These are phyloP conservation scores for Polyploca ridens DNA, from an alignment of 2,888 invertebrate genomes.

Conservation along the genomic window DNA sequence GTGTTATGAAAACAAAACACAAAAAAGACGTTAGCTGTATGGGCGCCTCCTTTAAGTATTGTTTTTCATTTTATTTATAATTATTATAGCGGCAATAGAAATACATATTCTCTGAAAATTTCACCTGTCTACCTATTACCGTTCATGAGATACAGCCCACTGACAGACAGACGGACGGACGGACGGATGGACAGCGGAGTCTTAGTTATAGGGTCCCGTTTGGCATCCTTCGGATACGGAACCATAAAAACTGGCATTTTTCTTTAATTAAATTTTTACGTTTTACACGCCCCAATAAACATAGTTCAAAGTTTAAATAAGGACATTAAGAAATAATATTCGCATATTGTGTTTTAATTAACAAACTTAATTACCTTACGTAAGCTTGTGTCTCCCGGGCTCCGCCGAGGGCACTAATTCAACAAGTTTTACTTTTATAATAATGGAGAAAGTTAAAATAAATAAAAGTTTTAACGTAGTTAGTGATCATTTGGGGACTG, in stretches of 20 bases:
- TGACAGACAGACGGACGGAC: no score
- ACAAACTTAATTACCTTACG: conserved; percentile 34
- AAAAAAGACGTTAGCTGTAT: no score
- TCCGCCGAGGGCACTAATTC: conserved; percentile 13
- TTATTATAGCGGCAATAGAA: no score
- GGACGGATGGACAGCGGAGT: no score
- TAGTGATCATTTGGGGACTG: conserved; percentile 17
- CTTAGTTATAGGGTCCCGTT: no score
- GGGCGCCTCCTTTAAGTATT: no score
- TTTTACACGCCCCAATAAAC: background rate
- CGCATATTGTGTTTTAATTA: conserved; percentile 37
- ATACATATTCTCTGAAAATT: no score
- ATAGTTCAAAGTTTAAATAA: conserved; percentile 7
- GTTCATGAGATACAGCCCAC: no score
- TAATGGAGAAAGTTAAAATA: conserved; percentile 38
- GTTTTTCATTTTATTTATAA: no score
- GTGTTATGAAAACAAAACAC: no score
- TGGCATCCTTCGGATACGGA: no score
- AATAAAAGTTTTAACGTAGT: conserved; percentile 31
- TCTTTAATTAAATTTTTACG: background rate
- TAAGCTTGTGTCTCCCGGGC: conserved; percentile 11
- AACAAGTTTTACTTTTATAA: conserved; percentile 33
- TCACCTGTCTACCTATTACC: no score
- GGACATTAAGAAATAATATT: conserved; percentile 24
- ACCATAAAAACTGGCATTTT: background rate